Percentiles rank a stretch among this genome's conserved stretches.
Evolutionary conservation across 2,797 vertebrate genomes (phyloP).

Genomic region (Dallia pectoralis): DNA sequence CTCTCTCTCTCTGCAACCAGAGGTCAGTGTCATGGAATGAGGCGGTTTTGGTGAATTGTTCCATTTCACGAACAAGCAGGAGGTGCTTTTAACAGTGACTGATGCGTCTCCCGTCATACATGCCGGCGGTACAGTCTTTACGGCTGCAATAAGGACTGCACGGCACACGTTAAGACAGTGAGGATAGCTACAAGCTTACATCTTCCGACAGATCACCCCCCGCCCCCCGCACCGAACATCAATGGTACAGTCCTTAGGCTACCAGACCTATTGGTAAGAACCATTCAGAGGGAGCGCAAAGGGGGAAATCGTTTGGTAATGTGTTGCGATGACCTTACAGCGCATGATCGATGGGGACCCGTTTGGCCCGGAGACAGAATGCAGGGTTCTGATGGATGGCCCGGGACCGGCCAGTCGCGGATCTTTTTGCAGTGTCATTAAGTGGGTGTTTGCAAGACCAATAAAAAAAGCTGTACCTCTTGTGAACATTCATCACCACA

Average conservation of each 20-base stretch:
- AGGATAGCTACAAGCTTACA: too few relatives aligned
- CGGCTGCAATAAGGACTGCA: background rate
- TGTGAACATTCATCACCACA: constrained; percentile 52
- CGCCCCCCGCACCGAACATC: too few relatives aligned
- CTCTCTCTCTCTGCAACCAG: background rate
- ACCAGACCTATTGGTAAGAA: background rate
- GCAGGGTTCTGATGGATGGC: constrained; percentile 53
- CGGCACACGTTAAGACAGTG: too few relatives aligned
- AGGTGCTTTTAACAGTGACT: background rate
- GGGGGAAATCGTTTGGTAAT: constrained; percentile 37
- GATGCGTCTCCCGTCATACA: background rate
- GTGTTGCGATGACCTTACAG: constrained; percentile 40
- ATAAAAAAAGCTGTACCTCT: constrained; percentile 42
- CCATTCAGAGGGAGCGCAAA: constrained; percentile 19
- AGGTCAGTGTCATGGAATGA: constrained; percentile 24
- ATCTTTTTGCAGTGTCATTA: constrained; percentile 57
- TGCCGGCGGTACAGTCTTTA: background rate
- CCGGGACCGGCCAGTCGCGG: constrained; percentile 38
- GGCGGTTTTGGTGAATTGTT: background rate
- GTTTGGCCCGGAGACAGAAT: constrained; percentile 26
- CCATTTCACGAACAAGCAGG: constrained; percentile 10
- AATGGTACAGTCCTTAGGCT: background rate
- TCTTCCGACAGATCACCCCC: background rate
- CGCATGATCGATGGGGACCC: constrained; percentile 18
- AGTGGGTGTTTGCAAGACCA: constrained; percentile 45